Conservation (phyloP, 2,113 vertebrate genomes). For the Bubo blakistoni region DNA sequence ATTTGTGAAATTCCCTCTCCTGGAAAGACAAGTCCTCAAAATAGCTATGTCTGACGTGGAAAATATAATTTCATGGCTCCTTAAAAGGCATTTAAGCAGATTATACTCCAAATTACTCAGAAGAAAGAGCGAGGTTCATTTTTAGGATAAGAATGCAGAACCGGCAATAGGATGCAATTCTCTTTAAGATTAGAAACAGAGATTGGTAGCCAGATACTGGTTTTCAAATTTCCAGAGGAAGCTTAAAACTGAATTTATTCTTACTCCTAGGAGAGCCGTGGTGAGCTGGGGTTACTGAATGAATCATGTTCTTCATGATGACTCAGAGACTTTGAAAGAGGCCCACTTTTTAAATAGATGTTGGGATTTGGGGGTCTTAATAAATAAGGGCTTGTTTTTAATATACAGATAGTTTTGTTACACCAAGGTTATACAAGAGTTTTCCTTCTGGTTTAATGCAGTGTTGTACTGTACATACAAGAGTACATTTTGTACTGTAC, state of each 20-base stretch:
- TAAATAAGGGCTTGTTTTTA: conserved; percentile 49
- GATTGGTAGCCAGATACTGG: neutral
- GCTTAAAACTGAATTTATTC: conserved; percentile 43
- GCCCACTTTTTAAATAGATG: conserved; percentile 31
- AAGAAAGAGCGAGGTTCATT: neutral
- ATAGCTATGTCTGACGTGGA: neutral
- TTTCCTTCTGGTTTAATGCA: neutral
- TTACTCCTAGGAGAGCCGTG: neutral
- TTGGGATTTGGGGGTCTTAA: conserved; percentile 12
- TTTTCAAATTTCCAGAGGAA: conserved; percentile 29
- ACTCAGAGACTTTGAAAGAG: conserved; percentile 58
- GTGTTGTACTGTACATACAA: neutral
- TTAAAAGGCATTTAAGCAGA: conserved; percentile 53
- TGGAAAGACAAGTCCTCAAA: conserved; percentile 47
- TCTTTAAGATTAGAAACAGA: conserved; percentile 18
- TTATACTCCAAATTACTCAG: conserved; percentile 26
- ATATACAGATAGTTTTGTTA: neutral
- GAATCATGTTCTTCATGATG: conserved; percentile 54
- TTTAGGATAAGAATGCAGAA: conserved; percentile 13
- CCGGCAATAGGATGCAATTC: neutral
- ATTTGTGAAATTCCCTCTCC: conserved; percentile 38
- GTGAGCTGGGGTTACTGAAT: conserved; percentile 22
- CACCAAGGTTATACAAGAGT: neutral
- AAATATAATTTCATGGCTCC: conserved; percentile 51
- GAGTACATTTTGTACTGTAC: conserved; percentile 34